A percentile compares a stretch with the other conserved stretches of the same genome.
phyloP scores from a whole-genome alignment of 2,113 vertebrate genomes.

The Tauraco erythrolophus region DNA sequence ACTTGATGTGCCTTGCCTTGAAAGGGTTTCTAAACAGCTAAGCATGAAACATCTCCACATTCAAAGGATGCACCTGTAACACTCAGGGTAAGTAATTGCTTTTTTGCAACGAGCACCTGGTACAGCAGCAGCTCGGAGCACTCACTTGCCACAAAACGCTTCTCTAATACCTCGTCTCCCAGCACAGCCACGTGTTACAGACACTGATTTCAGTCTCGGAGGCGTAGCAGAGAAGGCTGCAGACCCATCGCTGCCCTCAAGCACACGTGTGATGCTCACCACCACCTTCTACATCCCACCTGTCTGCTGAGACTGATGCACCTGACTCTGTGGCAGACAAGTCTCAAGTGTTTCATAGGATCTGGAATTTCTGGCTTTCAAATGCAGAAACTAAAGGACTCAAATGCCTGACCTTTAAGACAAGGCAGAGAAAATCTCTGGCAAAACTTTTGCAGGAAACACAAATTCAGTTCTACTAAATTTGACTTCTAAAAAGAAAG shows the following conservation, averaged over 20 bases:
- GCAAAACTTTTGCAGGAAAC: neutral
- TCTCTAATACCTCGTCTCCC: neutral
- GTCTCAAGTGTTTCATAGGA: neutral
- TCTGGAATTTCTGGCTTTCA: neutral
- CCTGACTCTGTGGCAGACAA: accelerated
- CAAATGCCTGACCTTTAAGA: neutral
- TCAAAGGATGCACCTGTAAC: neutral
- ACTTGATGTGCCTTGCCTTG: too few relatives aligned
- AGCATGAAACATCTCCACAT: neutral
- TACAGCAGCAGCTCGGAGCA: neutral
- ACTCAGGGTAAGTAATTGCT: neutral
- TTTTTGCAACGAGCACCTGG: neutral
- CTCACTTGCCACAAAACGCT: neutral
- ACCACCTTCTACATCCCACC: neutral
- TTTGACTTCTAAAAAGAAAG: neutral
- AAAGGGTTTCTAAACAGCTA: neutral
- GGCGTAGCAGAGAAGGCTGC: accelerated
- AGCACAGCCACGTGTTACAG: accelerated
- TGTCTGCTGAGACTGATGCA: neutral
- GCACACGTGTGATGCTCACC: accelerated
- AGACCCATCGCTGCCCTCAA: neutral
- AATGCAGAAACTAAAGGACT: neutral
- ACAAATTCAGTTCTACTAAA: neutral
- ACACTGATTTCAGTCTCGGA: accelerated
- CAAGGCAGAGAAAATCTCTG: neutral